Evolutionary conservation across 2,113 vertebrate species (phyloP).

Genomic region (Dryoscopus gambensis): DNA sequence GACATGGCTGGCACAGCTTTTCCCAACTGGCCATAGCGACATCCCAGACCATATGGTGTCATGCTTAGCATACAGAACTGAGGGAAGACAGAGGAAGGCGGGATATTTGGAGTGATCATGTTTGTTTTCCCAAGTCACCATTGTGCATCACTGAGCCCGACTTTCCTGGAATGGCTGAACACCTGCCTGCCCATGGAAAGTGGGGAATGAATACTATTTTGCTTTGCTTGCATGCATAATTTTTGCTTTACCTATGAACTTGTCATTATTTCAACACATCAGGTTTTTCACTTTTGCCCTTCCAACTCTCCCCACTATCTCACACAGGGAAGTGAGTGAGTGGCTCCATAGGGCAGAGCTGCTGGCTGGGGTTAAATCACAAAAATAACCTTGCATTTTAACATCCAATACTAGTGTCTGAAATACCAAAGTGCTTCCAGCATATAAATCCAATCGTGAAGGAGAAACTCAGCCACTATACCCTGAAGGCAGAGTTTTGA

Average conservation of each 20-base stretch:
- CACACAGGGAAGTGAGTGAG: neutral
- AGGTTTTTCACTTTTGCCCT: neutral
- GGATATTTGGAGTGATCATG: neutral
- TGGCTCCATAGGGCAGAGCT: neutral
- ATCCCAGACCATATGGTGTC: neutral
- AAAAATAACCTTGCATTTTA: neutral
- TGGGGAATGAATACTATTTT: neutral
- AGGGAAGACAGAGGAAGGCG: rapidly evolving
- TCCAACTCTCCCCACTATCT: neutral
- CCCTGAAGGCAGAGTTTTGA: neutral
- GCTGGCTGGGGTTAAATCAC: neutral
- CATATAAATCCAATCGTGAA: neutral
- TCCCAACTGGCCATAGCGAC: neutral
- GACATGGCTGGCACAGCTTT: neutral
- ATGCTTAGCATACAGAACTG: neutral
- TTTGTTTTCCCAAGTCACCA: neutral
- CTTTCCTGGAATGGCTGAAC: neutral
- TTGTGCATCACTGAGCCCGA: rapidly evolving
- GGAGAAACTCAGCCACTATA: neutral
- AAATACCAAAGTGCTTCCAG: neutral
- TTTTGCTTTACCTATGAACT: neutral
- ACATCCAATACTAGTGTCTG: neutral
- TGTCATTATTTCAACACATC: neutral
- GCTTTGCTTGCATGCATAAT: neutral
- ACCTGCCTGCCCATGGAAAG: neutral